These are phyloP conservation scores for Triops longicaudatus DNA, from an alignment of 1,140 invertebrate species.

Conservation along the genomic window DNA sequence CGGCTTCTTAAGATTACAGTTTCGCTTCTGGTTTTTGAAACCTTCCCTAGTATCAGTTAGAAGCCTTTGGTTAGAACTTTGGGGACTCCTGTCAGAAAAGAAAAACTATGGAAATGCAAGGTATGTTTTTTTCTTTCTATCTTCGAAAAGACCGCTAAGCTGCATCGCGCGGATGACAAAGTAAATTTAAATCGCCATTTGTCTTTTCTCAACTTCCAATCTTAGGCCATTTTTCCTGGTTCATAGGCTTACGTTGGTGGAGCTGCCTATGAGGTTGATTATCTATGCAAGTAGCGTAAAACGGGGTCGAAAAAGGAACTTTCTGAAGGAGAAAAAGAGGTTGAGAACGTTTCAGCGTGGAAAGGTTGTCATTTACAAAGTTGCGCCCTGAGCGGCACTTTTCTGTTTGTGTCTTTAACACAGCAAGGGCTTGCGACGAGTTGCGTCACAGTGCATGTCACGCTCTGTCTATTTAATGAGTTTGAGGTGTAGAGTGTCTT, in stretches of 20 bases:
- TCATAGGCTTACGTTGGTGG: not conserved
- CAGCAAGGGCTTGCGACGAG: not conserved
- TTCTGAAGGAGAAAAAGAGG: not conserved
- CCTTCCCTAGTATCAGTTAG: not conserved
- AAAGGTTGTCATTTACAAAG: not conserved
- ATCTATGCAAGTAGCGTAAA: not conserved
- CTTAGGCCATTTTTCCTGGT: not conserved
- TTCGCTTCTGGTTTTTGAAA: not conserved
- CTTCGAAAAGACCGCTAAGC: not conserved
- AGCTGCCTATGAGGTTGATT: not conserved
- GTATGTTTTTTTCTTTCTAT: not conserved
- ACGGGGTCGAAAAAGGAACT: not conserved
- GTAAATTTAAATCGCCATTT: not conserved
- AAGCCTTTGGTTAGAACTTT: not conserved
- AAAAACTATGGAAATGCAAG: not conserved
- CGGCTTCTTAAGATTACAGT: not conserved
- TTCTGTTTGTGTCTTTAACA: not conserved
- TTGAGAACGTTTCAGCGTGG: not conserved
- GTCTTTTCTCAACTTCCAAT: not conserved
- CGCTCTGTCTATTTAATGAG: not conserved
- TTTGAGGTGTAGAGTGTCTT: not conserved
- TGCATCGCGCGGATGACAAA: not conserved
- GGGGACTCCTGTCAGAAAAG: not conserved
- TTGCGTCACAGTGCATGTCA: not conserved
- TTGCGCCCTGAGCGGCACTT: not conserved